These are phyloP conservation scores for Paramormyrops kingsleyae DNA, from an alignment of 2,113 vertebrate species.

Conservation along the genomic window DNA sequence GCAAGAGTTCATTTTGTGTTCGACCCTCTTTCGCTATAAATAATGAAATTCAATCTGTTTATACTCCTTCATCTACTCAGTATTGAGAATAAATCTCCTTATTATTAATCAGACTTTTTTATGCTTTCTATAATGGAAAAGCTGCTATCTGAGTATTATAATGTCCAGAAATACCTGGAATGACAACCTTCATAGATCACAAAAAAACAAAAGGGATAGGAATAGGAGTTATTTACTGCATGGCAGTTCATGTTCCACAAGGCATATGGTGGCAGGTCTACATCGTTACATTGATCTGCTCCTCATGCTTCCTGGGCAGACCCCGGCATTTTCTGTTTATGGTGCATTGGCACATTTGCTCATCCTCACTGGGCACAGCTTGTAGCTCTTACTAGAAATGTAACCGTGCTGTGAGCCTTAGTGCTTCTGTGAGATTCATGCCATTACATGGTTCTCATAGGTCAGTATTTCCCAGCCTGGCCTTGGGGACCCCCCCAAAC, in stretches of 20 bases:
- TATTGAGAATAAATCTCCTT: background rate
- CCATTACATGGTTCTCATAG: background rate
- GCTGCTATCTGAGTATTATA: background rate
- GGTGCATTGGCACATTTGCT: background rate
- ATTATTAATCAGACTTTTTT: background rate
- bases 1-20: background rate
- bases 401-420: background rate
- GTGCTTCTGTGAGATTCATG: background rate
- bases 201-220: background rate
- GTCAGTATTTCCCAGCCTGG: background rate
- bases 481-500: background rate
- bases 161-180: background rate
- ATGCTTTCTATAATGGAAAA: background rate
- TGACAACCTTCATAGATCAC: background rate
- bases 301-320: background rate
- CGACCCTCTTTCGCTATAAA: background rate
- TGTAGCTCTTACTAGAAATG: background rate
- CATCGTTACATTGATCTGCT: background rate
- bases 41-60: background rate
- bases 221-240: background rate
- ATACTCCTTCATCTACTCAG: background rate
- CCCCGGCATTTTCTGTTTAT: background rate
- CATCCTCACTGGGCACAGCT: background rate
- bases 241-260: background rate
- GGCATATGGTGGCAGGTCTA: background rate